A percentile compares a stretch with the other conserved stretches of the same genome.
phyloP scores from a whole-genome alignment of 2,113 vertebrate species.

The Ailuropoda melanoleuca region DNA sequence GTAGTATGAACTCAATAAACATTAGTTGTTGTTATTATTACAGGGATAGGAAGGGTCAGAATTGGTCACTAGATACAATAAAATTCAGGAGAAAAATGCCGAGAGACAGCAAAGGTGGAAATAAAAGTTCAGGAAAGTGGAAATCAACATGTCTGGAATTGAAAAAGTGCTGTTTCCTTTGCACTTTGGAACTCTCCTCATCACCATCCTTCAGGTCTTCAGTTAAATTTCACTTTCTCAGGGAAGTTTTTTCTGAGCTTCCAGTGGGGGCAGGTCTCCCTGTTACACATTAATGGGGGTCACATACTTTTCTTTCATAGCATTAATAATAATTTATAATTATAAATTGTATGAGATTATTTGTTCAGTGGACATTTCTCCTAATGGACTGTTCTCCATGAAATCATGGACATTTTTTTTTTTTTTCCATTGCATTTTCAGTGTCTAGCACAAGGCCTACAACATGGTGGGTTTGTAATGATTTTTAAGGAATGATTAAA shows the following conservation, averaged over 20 bases:
- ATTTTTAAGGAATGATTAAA: constrained; percentile 35
- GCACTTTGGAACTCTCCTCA: background rate
- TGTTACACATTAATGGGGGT: background rate
- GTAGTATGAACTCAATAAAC: background rate
- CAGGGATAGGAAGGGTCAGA: background rate
- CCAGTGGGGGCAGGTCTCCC: background rate
- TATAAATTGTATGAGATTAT: background rate
- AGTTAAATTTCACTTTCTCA: background rate
- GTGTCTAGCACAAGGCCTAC: background rate
- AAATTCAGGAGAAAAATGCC: background rate
- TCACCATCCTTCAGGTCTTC: background rate
- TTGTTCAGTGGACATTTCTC: background rate
- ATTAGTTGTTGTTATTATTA: background rate
- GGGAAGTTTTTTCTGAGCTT: background rate
- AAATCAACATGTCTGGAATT: background rate
- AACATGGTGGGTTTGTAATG: background rate
- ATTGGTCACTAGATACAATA: background rate
- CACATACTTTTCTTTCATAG: background rate
- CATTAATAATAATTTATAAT: background rate
- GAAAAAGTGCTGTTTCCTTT: background rate
- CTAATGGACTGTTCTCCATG: background rate
- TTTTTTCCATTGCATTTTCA: background rate
- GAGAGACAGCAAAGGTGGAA: background rate
- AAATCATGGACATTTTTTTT: background rate
- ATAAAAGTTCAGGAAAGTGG: background rate